Conservation (phyloP, 1,140 invertebrate genomes). For the Akabosia matsudoensis region DNA sequence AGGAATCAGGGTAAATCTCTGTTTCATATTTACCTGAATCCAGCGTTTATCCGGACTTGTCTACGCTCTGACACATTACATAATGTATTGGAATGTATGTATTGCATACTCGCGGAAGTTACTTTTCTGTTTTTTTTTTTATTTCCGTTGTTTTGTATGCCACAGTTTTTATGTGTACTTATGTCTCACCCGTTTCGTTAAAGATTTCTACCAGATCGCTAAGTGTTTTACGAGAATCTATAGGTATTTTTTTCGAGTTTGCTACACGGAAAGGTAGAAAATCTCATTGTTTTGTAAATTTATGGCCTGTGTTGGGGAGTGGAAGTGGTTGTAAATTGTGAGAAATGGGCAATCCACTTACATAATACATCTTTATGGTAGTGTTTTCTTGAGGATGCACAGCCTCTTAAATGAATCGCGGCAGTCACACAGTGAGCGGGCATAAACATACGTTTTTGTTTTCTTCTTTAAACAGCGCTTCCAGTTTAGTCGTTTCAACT, state of each 20-base stretch:
- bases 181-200: neutral
- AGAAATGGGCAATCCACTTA: neutral
- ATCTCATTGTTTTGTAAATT: conserved; percentile 16
- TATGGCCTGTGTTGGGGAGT: conserved; percentile 14
- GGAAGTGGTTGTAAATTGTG: conserved; percentile 13
- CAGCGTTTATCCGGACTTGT: too few relatives aligned
- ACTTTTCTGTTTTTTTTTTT: neutral
- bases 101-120: too few relatives aligned
- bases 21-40: too few relatives aligned
- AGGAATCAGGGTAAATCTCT: too few relatives aligned
- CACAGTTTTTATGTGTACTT: neutral
- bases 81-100: too few relatives aligned
- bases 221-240: conserved; percentile 10
- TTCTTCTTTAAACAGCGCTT: too few relatives aligned
- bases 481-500: too few relatives aligned
- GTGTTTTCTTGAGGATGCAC: neutral
- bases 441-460: too few relatives aligned
- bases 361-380: neutral
- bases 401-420: neutral
- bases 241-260: neutral
- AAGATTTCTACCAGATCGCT: neutral
- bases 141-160: neutral
- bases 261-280: neutral
- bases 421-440: neutral
- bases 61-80: too few relatives aligned